Conservation (phyloP, 2,113 vertebrate genomes). For the Columba livia region DNA sequence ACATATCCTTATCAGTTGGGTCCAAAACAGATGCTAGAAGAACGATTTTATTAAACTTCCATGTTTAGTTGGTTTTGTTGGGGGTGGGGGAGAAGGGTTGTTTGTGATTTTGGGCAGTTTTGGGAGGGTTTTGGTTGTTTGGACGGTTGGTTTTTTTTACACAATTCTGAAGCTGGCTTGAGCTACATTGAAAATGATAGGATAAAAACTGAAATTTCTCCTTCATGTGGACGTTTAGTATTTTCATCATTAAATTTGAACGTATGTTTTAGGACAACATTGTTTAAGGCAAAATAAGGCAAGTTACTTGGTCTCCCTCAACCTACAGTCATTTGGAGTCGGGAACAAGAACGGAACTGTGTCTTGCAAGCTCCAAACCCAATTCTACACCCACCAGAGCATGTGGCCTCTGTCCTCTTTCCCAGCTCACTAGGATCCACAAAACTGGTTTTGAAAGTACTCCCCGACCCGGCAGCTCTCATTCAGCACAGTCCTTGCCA, state of each 20-base stretch:
- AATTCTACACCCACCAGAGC: not conserved
- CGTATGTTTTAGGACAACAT: not conserved
- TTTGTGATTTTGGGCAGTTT: not conserved
- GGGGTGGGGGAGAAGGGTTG: not conserved
- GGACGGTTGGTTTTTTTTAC: not conserved
- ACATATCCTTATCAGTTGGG: not conserved
- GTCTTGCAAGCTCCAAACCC: not conserved
- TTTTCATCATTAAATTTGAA: not conserved
- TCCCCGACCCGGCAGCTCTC: not conserved
- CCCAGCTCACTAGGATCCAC: not conserved
- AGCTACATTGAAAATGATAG: not conserved
- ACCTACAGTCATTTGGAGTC: not conserved
- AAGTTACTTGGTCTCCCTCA: not conserved
- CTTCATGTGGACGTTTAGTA: not conserved
- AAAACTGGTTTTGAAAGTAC: not conserved
- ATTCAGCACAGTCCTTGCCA: not conserved
- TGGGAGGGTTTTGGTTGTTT: not conserved
- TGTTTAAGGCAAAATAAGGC: not conserved
- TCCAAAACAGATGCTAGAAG: not conserved
- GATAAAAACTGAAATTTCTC: not conserved
- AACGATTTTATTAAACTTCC: not conserved
- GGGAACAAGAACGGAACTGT: not conserved
- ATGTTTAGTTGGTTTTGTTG: not conserved
- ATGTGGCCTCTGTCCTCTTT: not conserved
- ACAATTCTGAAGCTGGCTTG: not conserved